These are phyloP conservation scores for Galaxea fascicularis DNA, from an alignment of 92 coral and sea anemone genomes.

Conservation along the genomic window DNA sequence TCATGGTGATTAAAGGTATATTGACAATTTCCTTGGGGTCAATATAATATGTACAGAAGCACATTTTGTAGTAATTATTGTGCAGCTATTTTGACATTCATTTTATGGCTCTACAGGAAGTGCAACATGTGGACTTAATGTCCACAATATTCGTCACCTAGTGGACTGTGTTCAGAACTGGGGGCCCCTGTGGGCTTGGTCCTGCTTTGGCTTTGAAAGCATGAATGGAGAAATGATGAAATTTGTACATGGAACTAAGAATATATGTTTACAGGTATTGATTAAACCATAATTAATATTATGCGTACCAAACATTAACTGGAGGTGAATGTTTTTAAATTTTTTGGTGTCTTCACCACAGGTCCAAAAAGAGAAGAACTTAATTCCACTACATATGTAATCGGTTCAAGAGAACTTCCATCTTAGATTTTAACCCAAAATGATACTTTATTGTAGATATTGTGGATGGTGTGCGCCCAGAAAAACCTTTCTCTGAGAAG, in stretches of 20 bases:
- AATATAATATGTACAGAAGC: background rate
- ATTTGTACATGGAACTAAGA: slow-evolving; percentile 61
- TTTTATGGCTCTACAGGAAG: slow-evolving; percentile 18
- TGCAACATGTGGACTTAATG: slow-evolving; percentile 25
- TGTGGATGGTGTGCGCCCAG: background rate
- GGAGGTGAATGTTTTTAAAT: too few species aligned
- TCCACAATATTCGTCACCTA: slow-evolving; percentile 53
- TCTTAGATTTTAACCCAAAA: too few species aligned
- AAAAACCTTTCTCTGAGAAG: background rate
- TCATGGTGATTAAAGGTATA: too few species aligned
- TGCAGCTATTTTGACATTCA: background rate
- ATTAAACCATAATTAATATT: too few species aligned
- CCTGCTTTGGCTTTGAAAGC: slow-evolving; percentile 59
- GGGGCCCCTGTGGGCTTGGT: slow-evolving; percentile 67
- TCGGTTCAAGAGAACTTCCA: too few species aligned
- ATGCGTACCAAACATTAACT: too few species aligned
- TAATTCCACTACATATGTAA: too few species aligned
- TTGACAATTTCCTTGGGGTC: too few species aligned
- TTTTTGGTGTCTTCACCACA: too few species aligned
- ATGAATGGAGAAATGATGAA: slow-evolving; percentile 45
- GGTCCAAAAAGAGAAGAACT: too few species aligned
- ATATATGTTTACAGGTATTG: slow-evolving; percentile 40
- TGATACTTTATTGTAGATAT: background rate
- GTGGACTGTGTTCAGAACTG: slow-evolving; percentile 34
- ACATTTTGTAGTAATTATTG: background rate